phyloP scores from a whole-genome alignment of 2,797 vertebrate genomes.

The Malurus leucopterus region DNA sequence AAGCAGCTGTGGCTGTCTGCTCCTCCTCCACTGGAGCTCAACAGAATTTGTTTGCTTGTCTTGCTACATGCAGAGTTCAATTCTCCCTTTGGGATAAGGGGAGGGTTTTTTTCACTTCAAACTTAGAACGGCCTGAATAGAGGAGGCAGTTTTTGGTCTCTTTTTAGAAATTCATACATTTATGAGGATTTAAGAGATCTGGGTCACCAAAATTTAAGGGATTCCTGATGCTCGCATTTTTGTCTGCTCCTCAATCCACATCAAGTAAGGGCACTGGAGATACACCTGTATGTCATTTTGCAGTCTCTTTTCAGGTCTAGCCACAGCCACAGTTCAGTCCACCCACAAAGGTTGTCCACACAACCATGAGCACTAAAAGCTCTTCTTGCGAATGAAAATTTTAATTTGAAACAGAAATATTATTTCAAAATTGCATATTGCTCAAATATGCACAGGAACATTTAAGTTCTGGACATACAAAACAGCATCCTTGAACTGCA shows the following conservation, averaged over 20 bases:
- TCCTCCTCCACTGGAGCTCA: background rate
- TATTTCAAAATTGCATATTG: background rate
- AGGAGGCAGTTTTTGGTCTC: background rate
- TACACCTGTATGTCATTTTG: background rate
- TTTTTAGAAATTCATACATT: background rate
- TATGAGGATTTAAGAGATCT: background rate
- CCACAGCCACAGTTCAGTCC: background rate
- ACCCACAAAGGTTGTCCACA: background rate
- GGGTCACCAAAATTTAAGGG: background rate
- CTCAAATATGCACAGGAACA: background rate
- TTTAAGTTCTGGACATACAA: background rate
- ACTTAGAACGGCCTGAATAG: background rate
- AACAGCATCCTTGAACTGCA: background rate
- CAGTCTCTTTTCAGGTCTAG: background rate
- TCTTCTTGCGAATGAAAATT: background rate
- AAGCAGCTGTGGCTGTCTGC: background rate
- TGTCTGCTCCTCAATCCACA: background rate
- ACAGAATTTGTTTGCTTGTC: background rate
- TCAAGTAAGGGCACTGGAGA: background rate
- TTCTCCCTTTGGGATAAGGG: background rate
- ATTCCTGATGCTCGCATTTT: background rate
- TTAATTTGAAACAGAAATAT: background rate
- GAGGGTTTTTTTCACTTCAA: background rate
- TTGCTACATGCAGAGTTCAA: background rate
- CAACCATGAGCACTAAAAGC: background rate